Evolutionary conservation across 2,113 vertebrate genomes (phyloP).

Genomic region (Colaptes auratus): DNA sequence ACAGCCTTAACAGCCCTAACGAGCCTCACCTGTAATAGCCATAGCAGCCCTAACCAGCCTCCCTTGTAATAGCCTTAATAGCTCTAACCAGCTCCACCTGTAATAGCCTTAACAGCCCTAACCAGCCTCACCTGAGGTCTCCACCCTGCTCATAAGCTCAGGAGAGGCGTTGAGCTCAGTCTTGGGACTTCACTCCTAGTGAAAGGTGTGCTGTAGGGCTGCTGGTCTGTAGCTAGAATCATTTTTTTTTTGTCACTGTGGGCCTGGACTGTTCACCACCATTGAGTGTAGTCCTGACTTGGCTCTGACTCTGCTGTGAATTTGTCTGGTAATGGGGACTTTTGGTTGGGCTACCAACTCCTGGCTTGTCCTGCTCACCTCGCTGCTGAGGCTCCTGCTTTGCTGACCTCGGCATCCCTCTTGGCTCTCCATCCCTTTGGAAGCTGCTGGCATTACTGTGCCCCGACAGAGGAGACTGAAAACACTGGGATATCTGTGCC

Average conservation of each 20-base stretch:
- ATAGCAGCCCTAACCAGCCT: too few species aligned
- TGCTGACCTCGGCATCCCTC: rapidly evolving
- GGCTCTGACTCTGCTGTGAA: neutral
- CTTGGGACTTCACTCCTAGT: neutral
- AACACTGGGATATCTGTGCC: neutral
- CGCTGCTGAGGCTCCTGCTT: neutral
- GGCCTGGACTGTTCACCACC: neutral
- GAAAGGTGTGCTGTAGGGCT: neutral
- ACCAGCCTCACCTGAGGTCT: neutral
- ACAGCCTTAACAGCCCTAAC: neutral
- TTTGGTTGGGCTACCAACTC: too few species aligned
- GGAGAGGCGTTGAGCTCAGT: neutral
- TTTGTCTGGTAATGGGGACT: neutral
- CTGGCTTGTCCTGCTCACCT: neutral
- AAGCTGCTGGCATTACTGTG: neutral
- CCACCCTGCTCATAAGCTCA: neutral
- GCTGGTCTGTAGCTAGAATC: neutral
- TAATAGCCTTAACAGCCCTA: neutral
- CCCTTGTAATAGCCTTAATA: too few species aligned
- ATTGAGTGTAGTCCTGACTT: neutral
- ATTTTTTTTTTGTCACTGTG: too few species aligned
- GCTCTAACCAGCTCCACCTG: too few species aligned
- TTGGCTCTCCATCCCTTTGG: neutral
- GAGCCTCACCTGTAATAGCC: too few species aligned
- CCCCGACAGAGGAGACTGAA: neutral